Conservation (phyloP, 2,113 vertebrate genomes). For the Pogona vitticeps region DNA sequence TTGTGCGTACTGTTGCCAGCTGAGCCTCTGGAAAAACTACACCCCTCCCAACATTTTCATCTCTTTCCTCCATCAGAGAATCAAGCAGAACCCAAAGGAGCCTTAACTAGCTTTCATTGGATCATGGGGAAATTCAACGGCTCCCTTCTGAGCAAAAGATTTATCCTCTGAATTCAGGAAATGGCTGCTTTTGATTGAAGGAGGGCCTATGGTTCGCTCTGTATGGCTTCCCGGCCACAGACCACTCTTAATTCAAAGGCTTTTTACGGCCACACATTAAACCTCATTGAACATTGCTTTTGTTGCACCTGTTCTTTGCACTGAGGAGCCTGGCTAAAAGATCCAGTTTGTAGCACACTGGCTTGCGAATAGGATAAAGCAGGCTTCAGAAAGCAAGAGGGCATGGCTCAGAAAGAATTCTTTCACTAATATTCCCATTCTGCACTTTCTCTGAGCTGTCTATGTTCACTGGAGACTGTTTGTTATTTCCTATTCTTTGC, state of each 20-base stretch:
- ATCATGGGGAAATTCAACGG: slow-evolving; percentile 57
- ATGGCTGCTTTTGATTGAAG: slow-evolving; percentile 59
- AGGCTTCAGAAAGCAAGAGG: no score
- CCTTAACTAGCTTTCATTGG: slow-evolving; percentile 37
- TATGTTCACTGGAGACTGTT: no score
- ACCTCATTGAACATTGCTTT: slow-evolving; percentile 48
- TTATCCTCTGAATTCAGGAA: slow-evolving; percentile 61
- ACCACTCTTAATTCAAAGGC: slow-evolving; percentile 51
- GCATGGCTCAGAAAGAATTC: no score
- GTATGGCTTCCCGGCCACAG: slow-evolving; percentile 47
- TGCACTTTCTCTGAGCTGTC: not conserved
- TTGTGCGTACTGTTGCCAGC: no score
- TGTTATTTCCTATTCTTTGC: no score
- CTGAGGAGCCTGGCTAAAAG: slow-evolving; percentile 45
- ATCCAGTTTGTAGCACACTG: slow-evolving; percentile 42
- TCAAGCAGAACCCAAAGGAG: slow-evolving; percentile 14
- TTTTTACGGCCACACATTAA: slow-evolving; percentile 56
- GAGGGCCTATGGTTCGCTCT: slow-evolving; percentile 35
- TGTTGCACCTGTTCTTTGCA: slow-evolving; percentile 37
- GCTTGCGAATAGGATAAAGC: not conserved
- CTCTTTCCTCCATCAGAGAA: slow-evolving; percentile 21
- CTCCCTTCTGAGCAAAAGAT: slow-evolving; percentile 47
- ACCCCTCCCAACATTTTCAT: not conserved
- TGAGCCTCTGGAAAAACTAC: not conserved
- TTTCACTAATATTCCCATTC: not conserved